Evolutionary conservation across 2,113 vertebrate genomes (phyloP), one percentile per base, ranked within the genome.

Genomic region (Zingel zingel): DNA sequence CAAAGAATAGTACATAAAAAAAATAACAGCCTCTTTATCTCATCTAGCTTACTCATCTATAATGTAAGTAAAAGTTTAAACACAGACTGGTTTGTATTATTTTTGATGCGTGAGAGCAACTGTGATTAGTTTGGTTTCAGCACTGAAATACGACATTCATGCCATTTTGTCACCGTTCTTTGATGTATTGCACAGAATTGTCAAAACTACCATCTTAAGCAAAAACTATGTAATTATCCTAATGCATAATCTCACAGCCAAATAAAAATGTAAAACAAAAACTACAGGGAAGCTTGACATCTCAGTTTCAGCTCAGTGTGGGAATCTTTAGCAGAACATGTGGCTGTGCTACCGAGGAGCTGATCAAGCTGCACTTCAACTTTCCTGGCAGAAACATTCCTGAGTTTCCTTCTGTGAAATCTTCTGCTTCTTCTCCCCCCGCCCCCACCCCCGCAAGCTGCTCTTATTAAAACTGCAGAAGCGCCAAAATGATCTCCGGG

Each of bases 121-220:
- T 85, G 59, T 58, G 66, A 84, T 91, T 84, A 87, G 85, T 92
- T 92, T 92, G 92, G 90, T 92, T 92, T 89, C 75, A 84, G 89
- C 88, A 88, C 69, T 86, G 70, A 90, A 90, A 89, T 81, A 59
- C 58, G 76, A 93, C 90, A 90, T 90, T 90, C 88, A 85, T 87
- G 81, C 75, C 65, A 53, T 80, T 85, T 72, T 9, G 36, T 80
- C 69, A 65, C 21, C 14, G 23, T 57, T 70, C 48, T 47, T 71
- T 21, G 10, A 77, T 73, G 27, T 88, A 92, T 94, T 93, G 93
- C 91, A 92, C 92, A 79, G 33, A 79, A 74, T 83, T 75, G 70
- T 84, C 73, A 79, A 63, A 90, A 81, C 39, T 59, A 77, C 10
- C 3, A 61, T 47, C 30, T 78, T 25, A 73, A 81, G 45, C 19